phyloP scores from a whole-genome alignment of 2,113 vertebrate species.

The Ctenomys sociabilis region DNA sequence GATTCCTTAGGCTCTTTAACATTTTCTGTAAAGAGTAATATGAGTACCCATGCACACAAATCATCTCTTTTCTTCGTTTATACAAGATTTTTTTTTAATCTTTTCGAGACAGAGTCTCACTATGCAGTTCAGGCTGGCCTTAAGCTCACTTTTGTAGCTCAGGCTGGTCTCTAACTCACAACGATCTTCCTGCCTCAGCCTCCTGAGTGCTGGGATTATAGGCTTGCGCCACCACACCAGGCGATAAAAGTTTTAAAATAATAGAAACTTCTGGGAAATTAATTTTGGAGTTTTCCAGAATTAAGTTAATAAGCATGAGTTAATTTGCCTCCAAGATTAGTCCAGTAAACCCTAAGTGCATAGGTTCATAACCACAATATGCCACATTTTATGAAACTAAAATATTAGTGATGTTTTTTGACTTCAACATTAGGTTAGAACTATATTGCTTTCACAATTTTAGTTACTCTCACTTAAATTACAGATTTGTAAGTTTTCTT shows the following conservation, averaged over 20 bases:
- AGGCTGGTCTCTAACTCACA: too few species aligned
- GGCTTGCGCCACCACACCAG: too few species aligned
- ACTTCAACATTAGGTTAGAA: neutral
- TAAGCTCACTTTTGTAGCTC: too few species aligned
- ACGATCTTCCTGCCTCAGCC: too few species aligned
- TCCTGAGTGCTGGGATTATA: too few species aligned
- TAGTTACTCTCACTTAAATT: neutral
- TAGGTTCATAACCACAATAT: neutral
- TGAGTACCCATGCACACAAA: neutral
- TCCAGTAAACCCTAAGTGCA: neutral
- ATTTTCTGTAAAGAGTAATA: conserved; percentile 5
- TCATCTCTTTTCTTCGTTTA: neutral
- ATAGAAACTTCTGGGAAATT: neutral
- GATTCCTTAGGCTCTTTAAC: neutral
- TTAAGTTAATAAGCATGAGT: neutral
- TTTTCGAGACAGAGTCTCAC: too few species aligned
- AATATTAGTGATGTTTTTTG: neutral
- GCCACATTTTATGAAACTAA: neutral
- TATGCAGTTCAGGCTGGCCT: too few species aligned
- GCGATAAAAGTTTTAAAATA: neutral
- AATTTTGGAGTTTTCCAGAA: neutral
- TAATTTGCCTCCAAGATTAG: neutral
- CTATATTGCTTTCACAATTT: neutral
- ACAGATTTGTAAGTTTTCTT: neutral
- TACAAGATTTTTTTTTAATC: too few species aligned